Evolutionary conservation across 1,140 invertebrate species (phyloP), one percentile per base, ranked within the genome.

Genomic region (Palaemon carinicauda): DNA sequence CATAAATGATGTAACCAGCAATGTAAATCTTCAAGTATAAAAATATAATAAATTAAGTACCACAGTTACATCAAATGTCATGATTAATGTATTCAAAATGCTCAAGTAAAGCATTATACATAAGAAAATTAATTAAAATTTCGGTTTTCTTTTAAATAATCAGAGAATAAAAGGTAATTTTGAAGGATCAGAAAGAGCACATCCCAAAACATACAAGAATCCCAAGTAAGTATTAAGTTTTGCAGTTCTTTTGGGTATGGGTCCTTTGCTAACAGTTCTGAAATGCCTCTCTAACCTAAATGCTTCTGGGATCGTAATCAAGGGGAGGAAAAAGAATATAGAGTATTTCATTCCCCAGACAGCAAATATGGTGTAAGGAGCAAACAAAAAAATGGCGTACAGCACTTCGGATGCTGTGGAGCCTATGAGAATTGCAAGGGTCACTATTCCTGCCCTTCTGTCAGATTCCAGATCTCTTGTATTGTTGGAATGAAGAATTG

Each of bases 401-500:
- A 98, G 92, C 86, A 98, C 93, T 92, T 98, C 96, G 15, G 98
- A 98, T 81, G 95, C 95, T 56, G 96, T 97, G 90, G 95, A 95
- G 19, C 97, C 98, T 89, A 98, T 95, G n/a, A 98, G 91, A 90
- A 99, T 98, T 12, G 98, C 97, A 88, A 98, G 91, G 9, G 97
- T 98, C 0, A 98, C 96, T 88, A 97, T 97, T 56, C 97, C 96
- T 82, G 96, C 97, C 90, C 94, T 94, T 77, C 94, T 94, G 90
- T 98, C 97, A 87, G 94, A 94, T 86, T 97, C 96, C 89, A 96
- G 93, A 92, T 98, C 97, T 87, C 97, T 93, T 1, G 97, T 97
- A 91, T 98, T 98, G 90, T 98, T 99, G 90, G 96, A 96, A 91
- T 98, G 97, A 71, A 99, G 92, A 90, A 98, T 98, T 31, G 97